Evolutionary conservation across 35 echinoderm and acorn worm species (phyloP), one percentile per base, ranked within the genome.

Genomic region (Ophiothrix spiculata): DNA sequence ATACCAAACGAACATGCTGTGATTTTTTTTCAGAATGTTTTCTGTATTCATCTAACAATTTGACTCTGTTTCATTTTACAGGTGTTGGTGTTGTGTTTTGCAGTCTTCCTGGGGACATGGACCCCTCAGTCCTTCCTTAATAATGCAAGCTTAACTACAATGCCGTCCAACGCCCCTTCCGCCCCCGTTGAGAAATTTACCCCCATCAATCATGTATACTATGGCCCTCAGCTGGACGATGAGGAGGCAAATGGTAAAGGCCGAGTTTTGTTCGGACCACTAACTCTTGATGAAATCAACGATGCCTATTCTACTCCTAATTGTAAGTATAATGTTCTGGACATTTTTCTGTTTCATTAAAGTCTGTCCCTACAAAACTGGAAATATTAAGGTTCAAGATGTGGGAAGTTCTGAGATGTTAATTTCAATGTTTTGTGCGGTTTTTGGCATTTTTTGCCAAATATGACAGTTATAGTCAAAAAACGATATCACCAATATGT

Each of bases 61-160:
- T 76, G n/a, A n/a, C n/a, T n/a, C n/a, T n/a, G n/a, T n/a, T n/a
- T n/a, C n/a, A n/a, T n/a, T n/a, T n/a, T 90, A 10, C 91, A 98
- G 95, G 91, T 98, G 28, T 83, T 98, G 63, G 95, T 98, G 80
- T 83, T 98, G 77, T 98, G 95, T 84, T 98, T 98, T 91, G 95
- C 95, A 35, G 91, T 98, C 74, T 98, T 98, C 85, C 89, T 98
- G 39, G 95, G 95, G 39, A 91, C 81, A 75, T 98, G 95, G 95
- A 91, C 95, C 17, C 95, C 95, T 36, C 89, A 93, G 11, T 88
- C 89, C 11, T 49, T 90, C 29, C 78, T 90, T 64, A 87, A 85
- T 80, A 91, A 88, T 64, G 84, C 89, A 25, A 90, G 82, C 77
- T 83, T 87, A 40, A 74, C 92, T 69, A 86, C 69, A 36, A 74